A percentile compares a stretch with the other conserved stretches of the same genome.
Evolutionary conservation across 2,888 invertebrate species (phyloP).

Genomic region (Macaria liturata): DNA sequence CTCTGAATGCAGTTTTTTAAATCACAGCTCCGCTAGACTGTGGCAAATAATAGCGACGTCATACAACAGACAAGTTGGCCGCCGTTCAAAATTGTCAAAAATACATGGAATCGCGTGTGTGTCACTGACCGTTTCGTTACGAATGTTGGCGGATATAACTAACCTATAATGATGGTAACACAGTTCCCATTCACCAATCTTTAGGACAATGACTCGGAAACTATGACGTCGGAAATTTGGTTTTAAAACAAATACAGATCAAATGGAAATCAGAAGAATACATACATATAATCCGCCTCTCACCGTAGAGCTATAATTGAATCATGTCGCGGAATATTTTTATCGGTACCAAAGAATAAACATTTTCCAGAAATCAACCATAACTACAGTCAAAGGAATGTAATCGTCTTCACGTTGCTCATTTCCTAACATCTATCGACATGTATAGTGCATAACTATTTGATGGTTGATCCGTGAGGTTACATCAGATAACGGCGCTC

Average conservation of each 20-base stretch:
- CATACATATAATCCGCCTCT: too few species aligned
- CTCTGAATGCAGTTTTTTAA: background rate
- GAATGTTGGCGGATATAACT: conserved; percentile 35
- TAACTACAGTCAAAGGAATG: too few species aligned
- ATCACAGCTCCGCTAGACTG: background rate
- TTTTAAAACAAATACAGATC: too few species aligned
- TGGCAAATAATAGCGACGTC: conserved; percentile 12
- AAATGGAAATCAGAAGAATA: too few species aligned
- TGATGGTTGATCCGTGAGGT: background rate
- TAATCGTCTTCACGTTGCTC: too few species aligned
- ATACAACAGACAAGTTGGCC: conserved; percentile 39
- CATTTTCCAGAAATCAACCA: too few species aligned
- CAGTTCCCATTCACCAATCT: conserved; percentile 29
- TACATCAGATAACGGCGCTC: conserved; percentile 6
- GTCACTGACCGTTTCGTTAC: conserved; percentile 52
- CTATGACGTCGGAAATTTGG: too few species aligned
- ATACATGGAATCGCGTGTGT: conserved; percentile 28
- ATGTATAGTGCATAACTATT: background rate
- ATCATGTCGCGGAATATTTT: too few species aligned
- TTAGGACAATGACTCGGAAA: conserved; percentile 11
- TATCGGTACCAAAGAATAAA: too few species aligned
- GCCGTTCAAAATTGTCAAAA: conserved; percentile 45
- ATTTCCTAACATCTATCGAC: too few species aligned
- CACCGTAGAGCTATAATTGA: too few species aligned
- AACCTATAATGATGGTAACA: conserved; percentile 41